phyloP scores from a whole-genome alignment of 2,113 vertebrate species.

The Dipodomys stephensi region DNA sequence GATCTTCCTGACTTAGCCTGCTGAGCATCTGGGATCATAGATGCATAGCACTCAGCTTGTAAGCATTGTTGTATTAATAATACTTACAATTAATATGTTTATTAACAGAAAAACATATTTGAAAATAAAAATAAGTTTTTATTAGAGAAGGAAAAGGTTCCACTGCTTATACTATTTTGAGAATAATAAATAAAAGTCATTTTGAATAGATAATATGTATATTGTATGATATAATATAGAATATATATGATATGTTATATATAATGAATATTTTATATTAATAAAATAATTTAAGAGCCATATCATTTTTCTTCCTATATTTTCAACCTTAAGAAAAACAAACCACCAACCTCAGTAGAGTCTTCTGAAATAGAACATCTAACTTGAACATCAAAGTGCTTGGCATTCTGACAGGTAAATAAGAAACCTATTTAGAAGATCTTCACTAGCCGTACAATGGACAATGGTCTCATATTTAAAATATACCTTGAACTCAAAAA shows the following conservation, averaged over 20 bases:
- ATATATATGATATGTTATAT: too few relatives aligned
- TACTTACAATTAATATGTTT: too few relatives aligned
- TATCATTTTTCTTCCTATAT: background rate
- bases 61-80: background rate
- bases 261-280: background rate
- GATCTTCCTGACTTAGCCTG: background rate
- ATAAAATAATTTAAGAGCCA: background rate
- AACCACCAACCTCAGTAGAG: background rate
- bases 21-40: background rate
- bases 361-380: background rate
- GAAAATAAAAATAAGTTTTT: background rate
- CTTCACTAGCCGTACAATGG: too few relatives aligned
- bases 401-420: background rate
- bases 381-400: background rate
- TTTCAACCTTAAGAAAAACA: constrained; percentile 27
- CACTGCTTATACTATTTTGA: constrained; percentile 4
- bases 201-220: background rate
- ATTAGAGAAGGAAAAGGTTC: background rate
- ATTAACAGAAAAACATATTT: background rate
- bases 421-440: constrained; percentile 33
- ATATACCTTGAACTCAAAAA: too few relatives aligned
- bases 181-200: constrained; percentile 43
- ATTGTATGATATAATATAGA: too few relatives aligned
- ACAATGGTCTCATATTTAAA: too few relatives aligned
- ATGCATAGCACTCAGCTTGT: too few relatives aligned